Conservation (phyloP, 2,888 invertebrate genomes). For the Harpalus rufipes region DNA sequence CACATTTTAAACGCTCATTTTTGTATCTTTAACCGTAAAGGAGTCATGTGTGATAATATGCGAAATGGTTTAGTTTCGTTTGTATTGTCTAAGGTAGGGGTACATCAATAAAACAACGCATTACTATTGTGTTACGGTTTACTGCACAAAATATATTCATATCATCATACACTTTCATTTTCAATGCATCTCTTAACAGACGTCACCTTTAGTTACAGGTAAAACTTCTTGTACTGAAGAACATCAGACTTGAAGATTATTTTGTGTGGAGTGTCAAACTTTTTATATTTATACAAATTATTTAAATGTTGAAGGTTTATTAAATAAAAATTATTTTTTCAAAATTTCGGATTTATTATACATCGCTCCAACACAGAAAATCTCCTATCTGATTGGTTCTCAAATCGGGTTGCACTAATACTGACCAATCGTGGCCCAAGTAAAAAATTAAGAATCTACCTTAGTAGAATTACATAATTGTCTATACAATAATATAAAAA, state of each 20-base stretch:
- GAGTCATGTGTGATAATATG: no score
- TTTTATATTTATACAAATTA: no score
- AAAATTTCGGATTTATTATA: background rate
- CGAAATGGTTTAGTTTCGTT: no score
- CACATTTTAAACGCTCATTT: no score
- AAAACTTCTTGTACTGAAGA: slow-evolving; percentile 20
- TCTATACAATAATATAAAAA: slow-evolving; percentile 1
- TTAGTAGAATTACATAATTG: background rate
- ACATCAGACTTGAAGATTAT: background rate
- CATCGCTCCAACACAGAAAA: background rate
- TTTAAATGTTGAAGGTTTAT: no score
- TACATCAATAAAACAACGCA: slow-evolving; percentile 8
- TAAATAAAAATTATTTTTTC: no score
- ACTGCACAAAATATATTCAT: slow-evolving; percentile 79
- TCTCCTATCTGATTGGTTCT: background rate
- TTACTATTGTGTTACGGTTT: slow-evolving; percentile 76
- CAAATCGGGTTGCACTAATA: slow-evolving; percentile 4
- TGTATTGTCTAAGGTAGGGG: background rate
- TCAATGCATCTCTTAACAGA: slow-evolving; percentile 51
- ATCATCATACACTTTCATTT: slow-evolving; percentile 74
- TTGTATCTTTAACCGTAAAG: no score
- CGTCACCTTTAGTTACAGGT: slow-evolving; percentile 63
- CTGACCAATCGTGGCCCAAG: background rate
- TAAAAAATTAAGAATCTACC: slow-evolving; percentile 2
- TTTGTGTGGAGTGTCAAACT: background rate